Evolutionary conservation across 2,797 vertebrate genomes (phyloP), one percentile per base, ranked within the genome.

Genomic region (Eleutherodactylus coqui): DNA sequence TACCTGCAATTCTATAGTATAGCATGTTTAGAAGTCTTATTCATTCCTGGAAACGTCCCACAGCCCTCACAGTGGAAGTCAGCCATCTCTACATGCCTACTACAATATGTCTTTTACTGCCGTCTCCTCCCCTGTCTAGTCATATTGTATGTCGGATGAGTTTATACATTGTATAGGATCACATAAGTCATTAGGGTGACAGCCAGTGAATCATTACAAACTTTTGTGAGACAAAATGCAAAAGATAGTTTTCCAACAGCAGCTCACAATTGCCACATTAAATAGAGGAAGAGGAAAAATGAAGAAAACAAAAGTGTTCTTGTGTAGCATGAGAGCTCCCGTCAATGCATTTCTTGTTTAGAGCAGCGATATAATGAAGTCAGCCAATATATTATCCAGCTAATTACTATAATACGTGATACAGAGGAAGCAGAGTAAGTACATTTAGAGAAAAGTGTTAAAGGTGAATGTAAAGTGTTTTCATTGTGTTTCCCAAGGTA

Each of bases 321-420:
- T 75, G 73, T 75, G 73, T 32, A 49, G 43, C 36, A 36, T 36
- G 32, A 53, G 49, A 34, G 14, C n/a, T 9, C 27, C 21, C 0
- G 14, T 76, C 75, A 76, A 51, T 76, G 45, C 49, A 76, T 34
- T 51, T 76, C 49, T 76, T 76, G 45, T 76, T 49, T 51, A 36
- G 75, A 51, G 14, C 47, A 76, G 29, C 47, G 53, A 51, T 53
- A 76, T 51, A 76, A 76, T 34, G 75, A 76, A 76, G 32, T 32
- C 29, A 13, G 29, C 47, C 49, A 76, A 76, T 51, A 51, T 76
- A 76, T 76, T 53, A 24, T 76, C 16, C 75, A 53, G 75, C 17
- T 53, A 51, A 51, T 76, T 76, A 32, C 47, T 73, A 45, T 27
- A 73, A 41, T 13, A 45, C 43, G 70, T 13, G 41, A 73, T 27